These are phyloP conservation scores for Eilema sororculum DNA, from an alignment of 2,888 invertebrate species.

Conservation along the genomic window DNA sequence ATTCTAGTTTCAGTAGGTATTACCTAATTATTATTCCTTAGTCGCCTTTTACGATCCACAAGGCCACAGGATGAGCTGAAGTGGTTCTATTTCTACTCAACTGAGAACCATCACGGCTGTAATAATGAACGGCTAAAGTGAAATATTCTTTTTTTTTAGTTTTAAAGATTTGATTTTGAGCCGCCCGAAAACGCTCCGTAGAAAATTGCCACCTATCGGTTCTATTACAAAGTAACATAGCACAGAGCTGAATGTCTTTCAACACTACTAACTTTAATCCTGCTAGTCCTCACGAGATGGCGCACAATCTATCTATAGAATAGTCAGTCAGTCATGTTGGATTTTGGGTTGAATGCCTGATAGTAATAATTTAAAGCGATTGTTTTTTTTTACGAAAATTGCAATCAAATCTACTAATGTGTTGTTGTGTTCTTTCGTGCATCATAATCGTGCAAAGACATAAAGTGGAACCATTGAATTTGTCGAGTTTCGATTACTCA, in stretches of 20 bases:
- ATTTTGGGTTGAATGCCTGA: slow-evolving; percentile 78
- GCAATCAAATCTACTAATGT: slow-evolving; percentile 42
- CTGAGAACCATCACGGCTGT: no score
- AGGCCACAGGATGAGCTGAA: no score
- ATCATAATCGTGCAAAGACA: slow-evolving; percentile 29
- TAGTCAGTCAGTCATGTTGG: slow-evolving; percentile 55
- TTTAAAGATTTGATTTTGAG: no score
- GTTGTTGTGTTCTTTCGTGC: slow-evolving; percentile 45
- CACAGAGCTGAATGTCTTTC: background rate
- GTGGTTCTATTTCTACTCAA: no score
- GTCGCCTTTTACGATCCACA: no score
- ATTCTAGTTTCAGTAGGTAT: no score
- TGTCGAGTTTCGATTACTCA: slow-evolving; percentile 33
- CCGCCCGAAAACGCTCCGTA: no score
- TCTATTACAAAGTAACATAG: background rate
- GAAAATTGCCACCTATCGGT: slow-evolving; percentile 4
- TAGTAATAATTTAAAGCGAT: slow-evolving; percentile 65
- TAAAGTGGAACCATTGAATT: slow-evolving; percentile 31
- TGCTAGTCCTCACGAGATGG: slow-evolving; percentile 61
- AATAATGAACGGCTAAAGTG: no score
- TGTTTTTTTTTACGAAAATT: slow-evolving; percentile 64
- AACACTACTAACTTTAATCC: slow-evolving; percentile 17
- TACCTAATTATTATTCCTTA: no score
- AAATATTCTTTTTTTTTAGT: no score
- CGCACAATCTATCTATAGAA: slow-evolving; percentile 44